These are phyloP conservation scores for Xiphophorus birchmanni DNA, from an alignment of 2,797 vertebrate species.

Conservation along the genomic window DNA sequence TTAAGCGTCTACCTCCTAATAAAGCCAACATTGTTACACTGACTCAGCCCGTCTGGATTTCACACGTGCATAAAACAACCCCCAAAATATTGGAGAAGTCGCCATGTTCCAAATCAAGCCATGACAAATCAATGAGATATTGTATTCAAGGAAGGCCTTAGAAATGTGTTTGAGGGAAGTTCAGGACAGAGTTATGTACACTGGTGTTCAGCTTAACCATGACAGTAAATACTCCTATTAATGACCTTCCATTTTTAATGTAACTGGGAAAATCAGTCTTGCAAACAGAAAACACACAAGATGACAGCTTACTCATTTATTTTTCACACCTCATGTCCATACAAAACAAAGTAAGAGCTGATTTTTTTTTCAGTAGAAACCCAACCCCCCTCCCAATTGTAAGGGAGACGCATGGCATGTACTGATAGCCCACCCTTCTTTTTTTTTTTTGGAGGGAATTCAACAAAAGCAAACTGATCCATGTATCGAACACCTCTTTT, in stretches of 20 bases:
- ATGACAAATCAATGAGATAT: neutral
- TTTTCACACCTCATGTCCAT: constrained; percentile 62
- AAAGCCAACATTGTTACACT: neutral
- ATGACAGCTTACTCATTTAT: constrained; percentile 34
- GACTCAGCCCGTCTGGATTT: neutral
- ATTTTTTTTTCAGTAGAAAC: constrained; percentile 40
- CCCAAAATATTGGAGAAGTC: no score
- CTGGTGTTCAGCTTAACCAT: neutral
- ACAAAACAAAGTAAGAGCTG: constrained; percentile 56
- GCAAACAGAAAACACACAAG: neutral
- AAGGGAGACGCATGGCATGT: constrained; percentile 29
- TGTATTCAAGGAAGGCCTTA: neutral
- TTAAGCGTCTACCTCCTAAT: neutral
- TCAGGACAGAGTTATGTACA: neutral
- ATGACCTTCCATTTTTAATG: neutral
- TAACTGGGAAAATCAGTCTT: neutral
- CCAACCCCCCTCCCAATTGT: constrained; percentile 3
- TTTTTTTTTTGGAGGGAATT: constrained; percentile 2
- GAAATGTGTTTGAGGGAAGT: neutral
- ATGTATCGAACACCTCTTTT: constrained; percentile 52
- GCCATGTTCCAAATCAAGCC: neutral
- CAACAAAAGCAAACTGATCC: constrained; percentile 49
- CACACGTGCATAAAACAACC: neutral
- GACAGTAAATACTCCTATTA: neutral
- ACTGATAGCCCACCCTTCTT: constrained; percentile 34